Evolutionary conservation across 2,797 vertebrate species (phyloP), one percentile per base, ranked within the genome.

Genomic region (Pogoniulus pusillus): DNA sequence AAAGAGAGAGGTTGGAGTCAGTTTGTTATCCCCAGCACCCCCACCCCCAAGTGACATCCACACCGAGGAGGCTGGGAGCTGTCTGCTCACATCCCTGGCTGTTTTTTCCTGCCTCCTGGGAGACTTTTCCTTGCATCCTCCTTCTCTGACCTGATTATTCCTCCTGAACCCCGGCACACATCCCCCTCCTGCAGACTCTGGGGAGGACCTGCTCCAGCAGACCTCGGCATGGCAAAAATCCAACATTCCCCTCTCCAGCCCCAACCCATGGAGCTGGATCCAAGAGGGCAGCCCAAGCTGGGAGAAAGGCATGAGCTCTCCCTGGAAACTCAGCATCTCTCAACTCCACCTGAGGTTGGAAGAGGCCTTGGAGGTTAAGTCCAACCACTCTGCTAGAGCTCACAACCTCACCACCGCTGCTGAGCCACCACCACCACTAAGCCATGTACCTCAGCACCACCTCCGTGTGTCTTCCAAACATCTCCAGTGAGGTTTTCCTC

Each of bases 41-140:
- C 91, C 68, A 16, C 84, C 39, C 88, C 66, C 85, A 54, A n/a
- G 85, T 20, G 53, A 59, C 82, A 65, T 59, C 51, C 73, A 65
- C 18, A 72, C 22, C 2, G 35, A 78, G 86, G 78, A 91, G 89
- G 76, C 87, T 91, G 91, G 76, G 39, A 78, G 71, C 83, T 1
- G 19, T 41, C 85, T 64, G 83, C 82, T 85, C 57, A 22, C 22
- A 29, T 71, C 79, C 84, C 7, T 1, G 8, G 73, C 75, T 23
- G 12, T 39, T 22, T 71, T 71, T 63, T 66, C 59, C 81, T 75
- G 47, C 60, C 81, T 37, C 34, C 57, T 10, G 34, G 49, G n/a
- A 45, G 92, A 35, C 26, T 82, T 90, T 4, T 23, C 88, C 82
- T 75, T 16, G 23, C 3, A 2, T 27, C 45, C 53, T 82, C 83